Evolutionary conservation across 2,113 vertebrate genomes (phyloP), one percentile per base, ranked within the genome.

Genomic region (Neodon shergylaensis): DNA sequence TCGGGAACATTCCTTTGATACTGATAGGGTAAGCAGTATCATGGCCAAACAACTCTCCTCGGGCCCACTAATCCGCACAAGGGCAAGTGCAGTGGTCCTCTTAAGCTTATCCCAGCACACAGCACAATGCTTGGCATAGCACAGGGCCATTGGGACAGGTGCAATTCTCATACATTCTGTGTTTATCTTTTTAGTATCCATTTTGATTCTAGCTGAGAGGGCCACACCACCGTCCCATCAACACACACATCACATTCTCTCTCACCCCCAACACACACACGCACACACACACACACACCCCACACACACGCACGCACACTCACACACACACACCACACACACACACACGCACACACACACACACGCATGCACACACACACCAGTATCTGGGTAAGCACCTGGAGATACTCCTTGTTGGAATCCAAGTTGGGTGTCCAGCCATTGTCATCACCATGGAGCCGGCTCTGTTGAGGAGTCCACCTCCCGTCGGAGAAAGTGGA

Each of bases 401-500:
- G 99, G 85, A 99, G 99, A 97, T 99, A 99, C 88, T 99, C 99
- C 97, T 98, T 99, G 98, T 98, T 99, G 98, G 98, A 99, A 98
- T 99, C 99, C 66, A 99, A 98, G 31, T 98, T 99, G 87, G 99
- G 99, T 3, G 99, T 99, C 99, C 99, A 99, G 54, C 98, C 99
- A 0, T 99, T 99, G 98, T 99, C 99, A 14, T 99, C 98, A 33
- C 99, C 99, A 88, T 99, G 99, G 90, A 99, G 99, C 1, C 99
- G 98, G 83, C 99, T 99, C 97, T 99, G 99, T 31, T 99, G 99
- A 0, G 99, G 99, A 14, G 99, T 98, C 99, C 99, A 99, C 87
- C 97, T 99, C 21, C 98, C 98, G 3, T 99, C 99, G 0, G 98
- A 98, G 91, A 99, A 99, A 74, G 98, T 99, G 0, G 99, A 99